Evolutionary conservation across 2,888 invertebrate genomes (phyloP).

Genomic region (Argyra leucocephala): DNA sequence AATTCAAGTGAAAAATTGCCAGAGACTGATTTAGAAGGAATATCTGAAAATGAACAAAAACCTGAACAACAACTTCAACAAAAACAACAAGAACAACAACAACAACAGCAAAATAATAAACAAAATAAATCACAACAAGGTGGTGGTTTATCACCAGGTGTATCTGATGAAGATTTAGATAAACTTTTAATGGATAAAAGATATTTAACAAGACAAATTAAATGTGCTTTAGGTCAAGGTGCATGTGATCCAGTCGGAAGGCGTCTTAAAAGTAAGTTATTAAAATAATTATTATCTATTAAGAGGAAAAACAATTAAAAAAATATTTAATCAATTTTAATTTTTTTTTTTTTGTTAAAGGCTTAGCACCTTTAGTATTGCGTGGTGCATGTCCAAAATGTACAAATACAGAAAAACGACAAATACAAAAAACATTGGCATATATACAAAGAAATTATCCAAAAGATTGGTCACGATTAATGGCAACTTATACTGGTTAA

Average conservation of each 20-base stretch:
- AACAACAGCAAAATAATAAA: not conserved
- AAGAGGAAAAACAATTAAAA: too few species aligned
- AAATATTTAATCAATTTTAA: not conserved
- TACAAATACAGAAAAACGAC: conserved; percentile 56
- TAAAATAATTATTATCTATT: not conserved
- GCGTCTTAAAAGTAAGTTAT: conserved; percentile 57
- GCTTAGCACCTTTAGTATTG: conserved; percentile 63
- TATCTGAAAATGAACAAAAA: not conserved
- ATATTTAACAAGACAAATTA: conserved; percentile 60
- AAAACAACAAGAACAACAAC: not conserved
- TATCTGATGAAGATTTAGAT: conserved; percentile 55
- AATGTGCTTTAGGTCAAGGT: conserved; percentile 64
- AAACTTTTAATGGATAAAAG: conserved; percentile 59
- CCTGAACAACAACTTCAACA: not conserved
- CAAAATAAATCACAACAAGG: not conserved
- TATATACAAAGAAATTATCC: conserved; percentile 67
- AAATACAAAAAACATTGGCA: conserved; percentile 64
- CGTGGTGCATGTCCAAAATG: conserved; percentile 66
- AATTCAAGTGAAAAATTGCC: not conserved
- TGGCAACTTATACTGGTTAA: conserved; percentile 58
- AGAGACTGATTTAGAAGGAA: not conserved
- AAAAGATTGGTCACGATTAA: conserved; percentile 65
- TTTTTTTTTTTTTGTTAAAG: conserved; percentile 44
- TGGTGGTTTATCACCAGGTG: not conserved
- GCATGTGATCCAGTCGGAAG: conserved; percentile 66